phyloP scores from a whole-genome alignment of 2,113 vertebrate genomes.

The Oryzias javanicus region DNA sequence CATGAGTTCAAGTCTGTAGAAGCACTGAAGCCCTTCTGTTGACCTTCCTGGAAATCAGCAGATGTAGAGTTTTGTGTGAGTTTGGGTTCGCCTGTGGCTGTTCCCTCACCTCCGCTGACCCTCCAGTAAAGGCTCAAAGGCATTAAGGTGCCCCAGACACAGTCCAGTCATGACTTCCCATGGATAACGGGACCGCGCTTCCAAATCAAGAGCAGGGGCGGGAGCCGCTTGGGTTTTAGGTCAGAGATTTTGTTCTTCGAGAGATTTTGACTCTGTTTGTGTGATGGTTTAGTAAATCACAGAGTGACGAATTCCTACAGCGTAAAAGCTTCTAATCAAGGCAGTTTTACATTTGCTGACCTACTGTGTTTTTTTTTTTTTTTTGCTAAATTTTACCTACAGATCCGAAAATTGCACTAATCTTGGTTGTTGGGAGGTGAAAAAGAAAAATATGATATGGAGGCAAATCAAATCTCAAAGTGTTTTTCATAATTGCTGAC shows the following conservation, averaged over 20 bases:
- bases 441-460: constrained; percentile 35
- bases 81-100: constrained; percentile 53
- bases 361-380: too few relatives aligned
- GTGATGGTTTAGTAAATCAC: constrained; percentile 5
- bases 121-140: constrained; percentile 54
- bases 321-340: constrained; percentile 5
- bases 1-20: constrained; percentile 31
- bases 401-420: background rate
- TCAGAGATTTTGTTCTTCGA: constrained; percentile 21
- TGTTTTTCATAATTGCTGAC: constrained; percentile 51
- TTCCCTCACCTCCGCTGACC: constrained; percentile 61
- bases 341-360: constrained; percentile 3
- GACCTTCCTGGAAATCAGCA: constrained; percentile 43
- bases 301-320: background rate
- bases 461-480: constrained; percentile 43
- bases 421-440: constrained; percentile 26
- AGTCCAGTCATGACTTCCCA: constrained; percentile 35
- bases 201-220: constrained; percentile 14
- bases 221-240: constrained; percentile 34
- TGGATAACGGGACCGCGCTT: constrained; percentile 39
- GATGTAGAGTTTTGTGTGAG: constrained; percentile 31
- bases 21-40: constrained; percentile 15
- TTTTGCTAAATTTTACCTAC: background rate
- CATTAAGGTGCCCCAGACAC: constrained; percentile 53
- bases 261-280: constrained; percentile 23